A percentile compares a stretch with the other conserved stretches of the same genome.
phyloP scores from a whole-genome alignment of 1,140 invertebrate genomes.

The Papilio helenus region DNA sequence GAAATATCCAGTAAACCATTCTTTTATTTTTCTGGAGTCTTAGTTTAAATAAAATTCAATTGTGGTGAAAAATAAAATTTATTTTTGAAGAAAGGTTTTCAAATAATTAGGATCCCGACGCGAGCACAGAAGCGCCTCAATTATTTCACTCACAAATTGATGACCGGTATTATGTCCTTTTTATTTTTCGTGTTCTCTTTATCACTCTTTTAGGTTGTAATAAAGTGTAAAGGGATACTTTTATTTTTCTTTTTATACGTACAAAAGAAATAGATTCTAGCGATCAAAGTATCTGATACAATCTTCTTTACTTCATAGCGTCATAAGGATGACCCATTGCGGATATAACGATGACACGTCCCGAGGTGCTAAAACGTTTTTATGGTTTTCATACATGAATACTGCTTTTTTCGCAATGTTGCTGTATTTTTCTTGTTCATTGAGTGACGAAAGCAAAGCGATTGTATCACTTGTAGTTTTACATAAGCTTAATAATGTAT shows the following conservation, averaged over 20 bases:
- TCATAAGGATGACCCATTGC: conserved; percentile 41
- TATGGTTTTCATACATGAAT: conserved; percentile 34
- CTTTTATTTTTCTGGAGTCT: neutral
- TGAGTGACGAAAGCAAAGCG: neutral
- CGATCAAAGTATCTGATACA: conserved; percentile 41
- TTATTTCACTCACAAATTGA: conserved; percentile 26
- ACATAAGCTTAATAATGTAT: neutral
- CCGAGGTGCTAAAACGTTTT: conserved; percentile 37
- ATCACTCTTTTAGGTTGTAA: conserved; percentile 33
- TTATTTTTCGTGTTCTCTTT: conserved; percentile 33
- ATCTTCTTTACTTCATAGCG: conserved; percentile 40
- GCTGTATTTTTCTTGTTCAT: neutral
- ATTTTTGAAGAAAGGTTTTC: neutral
- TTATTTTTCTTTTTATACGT: conserved; percentile 38
- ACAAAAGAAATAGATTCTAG: conserved; percentile 38
- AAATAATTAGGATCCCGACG: neutral
- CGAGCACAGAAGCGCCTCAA: neutral
- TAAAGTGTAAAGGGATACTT: conserved; percentile 37
- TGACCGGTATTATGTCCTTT: conserved; percentile 8
- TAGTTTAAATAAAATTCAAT: neutral
- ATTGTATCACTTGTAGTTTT: neutral
- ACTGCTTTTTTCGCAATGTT: conserved; percentile 12
- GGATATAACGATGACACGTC: conserved; percentile 40
- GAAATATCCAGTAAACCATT: neutral
- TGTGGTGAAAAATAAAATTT: neutral